A percentile compares a stretch with the other conserved stretches of the same genome.
Evolutionary conservation across 1,140 invertebrate species (phyloP).

Genomic region (Scaptomyza graminum): DNA sequence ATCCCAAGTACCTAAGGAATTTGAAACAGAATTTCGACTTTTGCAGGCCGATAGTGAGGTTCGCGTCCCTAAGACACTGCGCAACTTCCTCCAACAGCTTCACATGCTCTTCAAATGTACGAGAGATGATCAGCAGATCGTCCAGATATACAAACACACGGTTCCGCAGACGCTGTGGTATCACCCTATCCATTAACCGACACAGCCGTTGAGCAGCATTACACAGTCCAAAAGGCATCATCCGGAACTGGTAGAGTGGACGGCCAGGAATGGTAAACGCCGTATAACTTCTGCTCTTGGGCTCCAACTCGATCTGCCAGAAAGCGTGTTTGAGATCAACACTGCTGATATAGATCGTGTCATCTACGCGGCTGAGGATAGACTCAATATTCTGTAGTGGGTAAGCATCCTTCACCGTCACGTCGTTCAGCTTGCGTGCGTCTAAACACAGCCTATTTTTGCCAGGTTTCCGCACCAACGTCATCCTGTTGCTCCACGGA

Average conservation of each 20-base stretch:
- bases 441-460: constrained; percentile 5
- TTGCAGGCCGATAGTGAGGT: too few species aligned
- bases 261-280: too few species aligned
- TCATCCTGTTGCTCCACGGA: background rate
- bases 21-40: background rate
- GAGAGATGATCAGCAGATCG: constrained; percentile 2
- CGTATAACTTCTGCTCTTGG: too few species aligned
- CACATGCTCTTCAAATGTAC: background rate
- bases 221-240: background rate
- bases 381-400: too few species aligned
- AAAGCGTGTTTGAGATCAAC: too few species aligned
- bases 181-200: background rate
- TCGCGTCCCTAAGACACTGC: too few species aligned
- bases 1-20: background rate
- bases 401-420: background rate
- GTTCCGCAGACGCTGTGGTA: background rate
- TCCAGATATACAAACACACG: background rate
- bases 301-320: too few species aligned
- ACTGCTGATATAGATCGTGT: too few species aligned
- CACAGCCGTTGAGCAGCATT: background rate
- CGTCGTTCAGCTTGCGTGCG: background rate
- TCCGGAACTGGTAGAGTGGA: too few species aligned
- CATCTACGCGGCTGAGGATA: too few species aligned
- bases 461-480: constrained; percentile 4
- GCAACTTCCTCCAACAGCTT: too few species aligned